These are phyloP conservation scores for Muricea muricata DNA, from an alignment of 92 coral and sea anemone species.

Conservation along the genomic window DNA sequence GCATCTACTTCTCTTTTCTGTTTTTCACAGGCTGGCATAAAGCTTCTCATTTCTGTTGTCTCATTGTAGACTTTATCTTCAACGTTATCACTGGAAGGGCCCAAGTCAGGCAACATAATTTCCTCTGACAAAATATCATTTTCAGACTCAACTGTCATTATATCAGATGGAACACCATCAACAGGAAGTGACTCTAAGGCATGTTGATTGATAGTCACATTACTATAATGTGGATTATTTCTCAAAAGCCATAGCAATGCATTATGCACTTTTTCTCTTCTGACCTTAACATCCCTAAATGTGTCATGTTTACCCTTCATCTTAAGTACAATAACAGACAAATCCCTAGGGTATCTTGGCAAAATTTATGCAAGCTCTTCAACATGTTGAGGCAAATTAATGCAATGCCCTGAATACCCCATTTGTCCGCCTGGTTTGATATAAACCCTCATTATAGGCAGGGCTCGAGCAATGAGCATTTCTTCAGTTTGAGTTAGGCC, in stretches of 20 bases:
- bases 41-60: conserved; percentile 38
- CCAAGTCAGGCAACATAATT: conserved; percentile 50
- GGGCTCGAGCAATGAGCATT: too few species aligned
- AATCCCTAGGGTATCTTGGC: neutral
- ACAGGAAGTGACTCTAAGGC: conserved; percentile 36
- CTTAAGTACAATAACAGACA: conserved; percentile 18
- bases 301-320: conserved; percentile 66
- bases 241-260: conserved; percentile 10
- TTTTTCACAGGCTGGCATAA: conserved; percentile 11
- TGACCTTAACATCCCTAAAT: conserved; percentile 64
- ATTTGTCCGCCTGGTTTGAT: too few species aligned
- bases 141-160: conserved; percentile 54
- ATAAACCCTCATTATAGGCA: too few species aligned
- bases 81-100: conserved; percentile 35
- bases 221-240: conserved; percentile 62
- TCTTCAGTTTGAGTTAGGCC: neutral
- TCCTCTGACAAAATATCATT: conserved; percentile 49
- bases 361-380: conserved; percentile 15
- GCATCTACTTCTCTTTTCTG: neutral
- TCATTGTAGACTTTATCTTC: conserved; percentile 48
- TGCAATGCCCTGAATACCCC: too few species aligned
- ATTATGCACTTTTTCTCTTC: conserved; percentile 16
- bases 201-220: conserved; percentile 32
- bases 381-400: conserved; percentile 7
- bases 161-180: conserved; percentile 54